Percentiles rank a stretch among this genome's conserved stretches.
Evolutionary conservation across 2,113 vertebrate species (phyloP).

Genomic region (Gopherus flavomarginatus): DNA sequence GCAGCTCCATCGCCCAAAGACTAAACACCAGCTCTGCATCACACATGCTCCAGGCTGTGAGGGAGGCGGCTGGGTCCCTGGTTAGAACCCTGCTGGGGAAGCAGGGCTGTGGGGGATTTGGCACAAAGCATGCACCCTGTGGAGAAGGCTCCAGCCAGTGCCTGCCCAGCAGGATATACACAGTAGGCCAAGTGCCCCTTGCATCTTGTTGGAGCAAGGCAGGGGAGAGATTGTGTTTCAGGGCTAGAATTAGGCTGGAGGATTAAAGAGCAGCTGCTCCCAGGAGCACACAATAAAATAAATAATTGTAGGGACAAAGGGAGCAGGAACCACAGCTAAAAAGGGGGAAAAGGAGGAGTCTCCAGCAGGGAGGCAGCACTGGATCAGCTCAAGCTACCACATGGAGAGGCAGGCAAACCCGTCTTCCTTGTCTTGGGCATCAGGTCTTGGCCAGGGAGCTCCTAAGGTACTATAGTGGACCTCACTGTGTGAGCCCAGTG

Average conservation of each 20-base stretch:
- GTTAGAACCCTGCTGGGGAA: not conserved
- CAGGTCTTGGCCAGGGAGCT: not conserved
- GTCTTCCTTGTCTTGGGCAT: accelerated
- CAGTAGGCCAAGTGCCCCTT: not conserved
- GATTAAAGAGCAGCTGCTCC: slow-evolving; percentile 51
- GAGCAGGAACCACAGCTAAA: not conserved
- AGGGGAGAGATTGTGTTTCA: not conserved
- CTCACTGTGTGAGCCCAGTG: not conserved
- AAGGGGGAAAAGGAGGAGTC: not conserved
- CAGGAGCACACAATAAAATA: slow-evolving; percentile 25
- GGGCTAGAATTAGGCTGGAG: slow-evolving; percentile 3
- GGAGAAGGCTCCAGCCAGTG: not conserved
- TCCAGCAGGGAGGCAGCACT: not conserved
- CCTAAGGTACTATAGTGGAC: not conserved
- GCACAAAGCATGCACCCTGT: not conserved
- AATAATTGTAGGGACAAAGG: slow-evolving; percentile 42
- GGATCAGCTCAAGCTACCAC: not conserved
- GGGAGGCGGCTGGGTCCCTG: too few species aligned
- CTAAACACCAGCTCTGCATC: not conserved
- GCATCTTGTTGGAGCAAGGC: not conserved
- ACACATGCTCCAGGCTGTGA: not conserved
- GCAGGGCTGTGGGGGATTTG: not conserved
- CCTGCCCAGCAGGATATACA: accelerated
- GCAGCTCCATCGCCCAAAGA: not conserved
- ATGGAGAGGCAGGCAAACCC: not conserved